Conservation (phyloP, 2,797 vertebrate genomes). For the Cacajao melanocephalus region DNA sequence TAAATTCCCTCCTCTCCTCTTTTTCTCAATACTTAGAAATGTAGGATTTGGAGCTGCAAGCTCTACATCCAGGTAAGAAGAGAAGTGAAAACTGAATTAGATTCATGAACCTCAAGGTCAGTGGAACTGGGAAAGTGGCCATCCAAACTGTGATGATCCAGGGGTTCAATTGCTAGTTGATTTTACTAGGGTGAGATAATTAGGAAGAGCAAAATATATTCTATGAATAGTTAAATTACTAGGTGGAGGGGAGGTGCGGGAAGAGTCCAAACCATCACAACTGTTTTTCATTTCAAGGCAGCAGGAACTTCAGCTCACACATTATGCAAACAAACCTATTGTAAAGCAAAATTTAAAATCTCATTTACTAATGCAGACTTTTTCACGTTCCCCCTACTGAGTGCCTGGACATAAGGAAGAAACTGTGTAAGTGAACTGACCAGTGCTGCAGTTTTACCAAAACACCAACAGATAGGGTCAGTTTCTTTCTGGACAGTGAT, state of each 20-base stretch:
- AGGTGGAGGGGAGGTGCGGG: not conserved
- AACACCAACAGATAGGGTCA: not conserved
- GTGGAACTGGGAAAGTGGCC: not conserved
- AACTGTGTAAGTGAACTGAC: not conserved
- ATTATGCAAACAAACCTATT: not conserved
- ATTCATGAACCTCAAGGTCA: not conserved
- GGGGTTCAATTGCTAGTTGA: not conserved
- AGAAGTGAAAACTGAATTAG: not conserved
- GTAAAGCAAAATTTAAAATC: slow-evolving; percentile 2
- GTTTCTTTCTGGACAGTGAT: not conserved
- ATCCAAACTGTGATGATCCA: not conserved
- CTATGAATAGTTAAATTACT: not conserved
- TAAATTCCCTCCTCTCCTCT: not conserved
- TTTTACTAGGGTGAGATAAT: not conserved
- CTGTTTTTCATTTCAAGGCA: not conserved
- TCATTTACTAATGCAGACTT: not conserved
- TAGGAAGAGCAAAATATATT: not conserved
- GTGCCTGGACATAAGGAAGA: not conserved
- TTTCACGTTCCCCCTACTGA: not conserved
- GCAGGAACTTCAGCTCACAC: not conserved
- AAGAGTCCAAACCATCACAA: not conserved
- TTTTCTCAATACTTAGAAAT: not conserved
- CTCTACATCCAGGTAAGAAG: not conserved
- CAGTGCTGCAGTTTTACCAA: slow-evolving; percentile 9
- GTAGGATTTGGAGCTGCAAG: not conserved